Conservation (phyloP, 1,140 invertebrate genomes). For the Hylyphantes graminicola region DNA sequence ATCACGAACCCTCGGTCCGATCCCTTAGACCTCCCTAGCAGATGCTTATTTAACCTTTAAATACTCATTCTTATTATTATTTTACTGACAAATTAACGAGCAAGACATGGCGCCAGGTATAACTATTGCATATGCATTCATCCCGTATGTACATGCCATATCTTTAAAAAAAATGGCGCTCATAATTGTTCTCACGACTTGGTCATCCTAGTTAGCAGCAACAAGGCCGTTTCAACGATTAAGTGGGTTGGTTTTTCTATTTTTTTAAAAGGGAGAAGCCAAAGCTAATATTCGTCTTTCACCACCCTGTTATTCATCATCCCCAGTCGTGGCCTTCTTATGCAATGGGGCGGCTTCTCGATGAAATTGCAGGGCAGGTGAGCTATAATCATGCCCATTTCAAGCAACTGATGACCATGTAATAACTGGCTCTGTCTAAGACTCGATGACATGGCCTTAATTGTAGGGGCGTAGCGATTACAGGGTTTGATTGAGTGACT, state of each 20-base stretch:
- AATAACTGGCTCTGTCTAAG: constrained; percentile 47
- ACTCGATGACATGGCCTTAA: constrained; percentile 54
- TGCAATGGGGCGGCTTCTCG: constrained; percentile 43
- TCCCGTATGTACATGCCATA: background rate
- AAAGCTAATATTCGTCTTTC: constrained; percentile 57
- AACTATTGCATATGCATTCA: too few species aligned
- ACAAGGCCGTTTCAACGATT: constrained; percentile 55
- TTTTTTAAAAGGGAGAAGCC: constrained; percentile 9
- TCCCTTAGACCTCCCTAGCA: constrained; percentile 16
- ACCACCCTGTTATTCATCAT: constrained; percentile 60
- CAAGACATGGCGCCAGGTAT: too few species aligned
- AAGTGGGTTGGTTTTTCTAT: constrained; percentile 4
- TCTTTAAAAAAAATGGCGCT: background rate
- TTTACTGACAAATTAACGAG: constrained; percentile 55
- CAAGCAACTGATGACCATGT: constrained; percentile 51
- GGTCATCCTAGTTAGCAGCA: constrained; percentile 18
- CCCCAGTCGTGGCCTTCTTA: background rate
- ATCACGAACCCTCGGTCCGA: constrained; percentile 2
- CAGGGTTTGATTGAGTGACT: constrained; percentile 48
- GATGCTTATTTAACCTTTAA: constrained; percentile 20
- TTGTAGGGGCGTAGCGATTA: constrained; percentile 51
- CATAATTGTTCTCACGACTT: constrained; percentile 50
- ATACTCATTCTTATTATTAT: background rate
- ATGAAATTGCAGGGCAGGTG: constrained; percentile 58
- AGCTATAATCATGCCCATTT: constrained; percentile 58